Evolutionary conservation across 2,888 invertebrate genomes (phyloP).

Genomic region (Lepidochitona cinerea): DNA sequence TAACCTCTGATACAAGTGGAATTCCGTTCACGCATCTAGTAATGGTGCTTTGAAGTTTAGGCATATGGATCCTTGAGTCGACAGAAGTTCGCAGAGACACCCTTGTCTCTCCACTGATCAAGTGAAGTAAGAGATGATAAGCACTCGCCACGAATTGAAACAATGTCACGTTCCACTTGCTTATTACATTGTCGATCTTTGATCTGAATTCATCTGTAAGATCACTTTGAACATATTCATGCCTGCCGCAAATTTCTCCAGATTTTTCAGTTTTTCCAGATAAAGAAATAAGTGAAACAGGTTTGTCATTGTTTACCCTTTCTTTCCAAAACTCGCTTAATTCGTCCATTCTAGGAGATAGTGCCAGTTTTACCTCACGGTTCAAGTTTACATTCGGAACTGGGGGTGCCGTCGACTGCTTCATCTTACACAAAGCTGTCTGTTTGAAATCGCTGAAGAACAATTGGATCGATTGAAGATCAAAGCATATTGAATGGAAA

Average conservation of each 20-base stretch:
- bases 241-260: background rate
- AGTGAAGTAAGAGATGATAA: background rate
- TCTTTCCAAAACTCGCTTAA: background rate
- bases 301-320: background rate
- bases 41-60: background rate
- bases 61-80: background rate
- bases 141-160: background rate
- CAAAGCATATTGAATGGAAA: background rate
- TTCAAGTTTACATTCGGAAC: background rate
- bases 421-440: background rate
- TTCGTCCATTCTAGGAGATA: background rate
- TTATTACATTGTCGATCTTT: background rate
- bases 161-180: background rate
- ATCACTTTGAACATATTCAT: background rate
- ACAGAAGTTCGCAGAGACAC: background rate
- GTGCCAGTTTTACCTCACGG: background rate
- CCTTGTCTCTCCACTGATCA: background rate
- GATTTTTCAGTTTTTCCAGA: background rate
- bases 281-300: background rate
- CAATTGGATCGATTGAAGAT: background rate
- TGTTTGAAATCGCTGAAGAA: background rate
- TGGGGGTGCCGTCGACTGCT: background rate
- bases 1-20: background rate
- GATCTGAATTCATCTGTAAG: background rate
- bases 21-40: background rate